phyloP scores from a whole-genome alignment of 2,113 vertebrate species.

The Stegostoma tigrinum region DNA sequence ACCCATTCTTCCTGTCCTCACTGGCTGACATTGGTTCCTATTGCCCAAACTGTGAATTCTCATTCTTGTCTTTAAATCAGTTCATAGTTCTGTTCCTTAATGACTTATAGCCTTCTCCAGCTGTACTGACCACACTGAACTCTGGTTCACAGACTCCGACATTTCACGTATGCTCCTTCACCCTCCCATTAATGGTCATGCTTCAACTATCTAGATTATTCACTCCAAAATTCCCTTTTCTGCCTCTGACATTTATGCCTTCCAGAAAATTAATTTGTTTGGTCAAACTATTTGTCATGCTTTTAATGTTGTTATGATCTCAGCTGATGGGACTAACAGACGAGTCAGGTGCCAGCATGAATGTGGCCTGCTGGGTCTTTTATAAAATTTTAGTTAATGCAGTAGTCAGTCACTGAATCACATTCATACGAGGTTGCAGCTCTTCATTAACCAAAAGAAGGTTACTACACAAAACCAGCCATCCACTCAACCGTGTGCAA shows the following conservation, averaged over 20 bases:
- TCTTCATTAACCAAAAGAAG: too few species aligned
- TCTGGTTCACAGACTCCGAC: background rate
- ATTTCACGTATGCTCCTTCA: background rate
- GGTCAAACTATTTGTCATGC: background rate
- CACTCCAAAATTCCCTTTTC: background rate
- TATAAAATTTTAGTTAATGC: too few species aligned
- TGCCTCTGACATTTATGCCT: background rate
- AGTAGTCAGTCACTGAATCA: too few species aligned
- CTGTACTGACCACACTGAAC: background rate
- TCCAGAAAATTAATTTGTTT: background rate
- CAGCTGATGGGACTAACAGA: too few species aligned
- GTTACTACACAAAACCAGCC: too few species aligned
- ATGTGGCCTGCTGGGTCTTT: too few species aligned
- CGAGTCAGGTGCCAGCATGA: too few species aligned
- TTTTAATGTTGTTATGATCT: too few species aligned
- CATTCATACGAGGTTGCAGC: too few species aligned
- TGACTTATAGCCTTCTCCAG: background rate
- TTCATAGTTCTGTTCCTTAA: background rate
- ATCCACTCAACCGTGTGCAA: too few species aligned
- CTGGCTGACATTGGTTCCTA: too few species aligned
- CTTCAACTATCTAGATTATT: background rate
- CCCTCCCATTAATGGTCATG: background rate
- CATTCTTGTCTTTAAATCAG: background rate
- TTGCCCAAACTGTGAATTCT: background rate
- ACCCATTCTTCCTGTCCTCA: background rate